Evolutionary conservation across 2,888 invertebrate genomes (phyloP), one percentile per base, ranked within the genome.

Genomic region (Trissoscelio sp.): DNA sequence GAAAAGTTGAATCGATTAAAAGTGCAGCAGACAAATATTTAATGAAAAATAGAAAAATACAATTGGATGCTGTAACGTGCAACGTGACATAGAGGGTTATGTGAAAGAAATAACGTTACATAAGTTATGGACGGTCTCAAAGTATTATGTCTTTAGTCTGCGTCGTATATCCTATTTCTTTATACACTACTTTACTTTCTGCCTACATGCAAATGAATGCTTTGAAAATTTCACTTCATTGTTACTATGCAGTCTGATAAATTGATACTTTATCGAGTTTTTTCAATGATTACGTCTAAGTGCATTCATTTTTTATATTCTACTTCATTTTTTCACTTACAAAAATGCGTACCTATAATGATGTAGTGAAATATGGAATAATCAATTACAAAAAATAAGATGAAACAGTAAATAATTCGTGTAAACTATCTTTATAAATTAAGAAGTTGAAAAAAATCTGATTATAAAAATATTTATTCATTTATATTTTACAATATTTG

Each of bases 71-170:
- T 44, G 72, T 60, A 66, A 72, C 66, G 66, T 60, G 31, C 34
- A 64, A 62, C 53, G 57, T 46, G 70, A 57, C 62, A 70, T 51
- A 53, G 55, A 81, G 81, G 77, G 81, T 81, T 72, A 81, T 67
- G 62, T 42, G 77, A 77, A 77, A 77, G 67, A 81, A 81, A 81
- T 77, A 77, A 75, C 75, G 66, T 81, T 81, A 73, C 60, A 72
- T 81, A 81, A 81, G 72, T 78, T 73, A 69, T 66, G 57, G 72
- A 69, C 57, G 46, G 73, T 53, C 37, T 60, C 44, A 58, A 62
- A 77, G 73, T 78, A 78, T 75, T 78, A 57, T 78, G 48, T 53
- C 74, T 70, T 48, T 69, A 53, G 81, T 78, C 73, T 69, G 51
- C 53, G 60, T 22, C 24, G 44, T 58, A 69, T 53, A 60, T 60